Conservation (phyloP, 2,113 vertebrate genomes). For the Salvelinus fontinalis region DNA sequence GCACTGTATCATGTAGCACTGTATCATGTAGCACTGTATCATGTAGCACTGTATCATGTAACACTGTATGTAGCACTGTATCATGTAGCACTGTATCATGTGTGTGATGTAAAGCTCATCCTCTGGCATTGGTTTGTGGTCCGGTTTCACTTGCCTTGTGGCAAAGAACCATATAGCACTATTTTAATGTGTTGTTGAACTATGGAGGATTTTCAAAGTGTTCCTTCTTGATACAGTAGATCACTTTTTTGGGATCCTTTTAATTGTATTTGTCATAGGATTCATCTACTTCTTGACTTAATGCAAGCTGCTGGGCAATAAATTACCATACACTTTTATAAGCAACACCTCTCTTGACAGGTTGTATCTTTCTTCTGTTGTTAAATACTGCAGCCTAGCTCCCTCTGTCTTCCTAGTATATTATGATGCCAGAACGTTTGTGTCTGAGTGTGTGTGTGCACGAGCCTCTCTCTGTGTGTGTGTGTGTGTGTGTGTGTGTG, state of each 20-base stretch:
- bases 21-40: too few species aligned
- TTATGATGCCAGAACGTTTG: not conserved
- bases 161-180: too few species aligned
- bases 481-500: not conserved
- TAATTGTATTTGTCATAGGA: conserved; percentile 41
- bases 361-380: not conserved
- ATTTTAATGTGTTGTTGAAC: too few species aligned
- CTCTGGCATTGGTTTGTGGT: too few species aligned
- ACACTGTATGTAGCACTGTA: too few species aligned
- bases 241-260: conserved; percentile 37
- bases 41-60: too few species aligned
- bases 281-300: conserved; percentile 47
- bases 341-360: not conserved
- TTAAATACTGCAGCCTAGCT: not conserved
- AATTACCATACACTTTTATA: not conserved
- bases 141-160: too few species aligned
- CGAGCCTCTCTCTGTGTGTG: not conserved
- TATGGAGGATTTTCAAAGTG: too few species aligned
- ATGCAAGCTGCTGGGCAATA: not conserved
- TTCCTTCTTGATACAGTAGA: conserved; percentile 1
- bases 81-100: too few species aligned
- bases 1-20: too few species aligned
- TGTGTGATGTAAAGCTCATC: too few species aligned
- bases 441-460: not conserved
- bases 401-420: not conserved